Percentiles rank a stretch among this genome's conserved stretches.
Evolutionary conservation across 2,797 vertebrate species (phyloP).

Genomic region (Echiichthys vipera): DNA sequence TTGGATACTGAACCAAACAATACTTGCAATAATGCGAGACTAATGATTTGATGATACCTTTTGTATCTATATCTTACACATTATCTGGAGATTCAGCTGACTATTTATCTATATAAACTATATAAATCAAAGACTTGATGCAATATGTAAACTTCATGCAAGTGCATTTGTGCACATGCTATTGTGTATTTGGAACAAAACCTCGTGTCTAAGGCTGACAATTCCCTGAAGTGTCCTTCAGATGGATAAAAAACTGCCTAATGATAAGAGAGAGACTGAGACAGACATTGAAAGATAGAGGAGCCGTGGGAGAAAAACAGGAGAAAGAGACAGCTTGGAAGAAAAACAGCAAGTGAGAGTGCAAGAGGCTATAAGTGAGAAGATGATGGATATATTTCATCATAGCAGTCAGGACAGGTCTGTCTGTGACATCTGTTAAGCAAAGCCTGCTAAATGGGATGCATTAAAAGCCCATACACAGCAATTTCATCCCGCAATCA

Average conservation of each 20-base stretch:
- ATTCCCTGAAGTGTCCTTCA: slow-evolving; percentile 52
- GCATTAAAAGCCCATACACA: slow-evolving; percentile 83
- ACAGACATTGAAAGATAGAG: slow-evolving; percentile 43
- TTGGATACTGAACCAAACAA: not conserved
- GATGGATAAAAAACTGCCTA: slow-evolving; percentile 53
- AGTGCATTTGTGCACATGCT: slow-evolving; percentile 12
- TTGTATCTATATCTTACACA: not conserved
- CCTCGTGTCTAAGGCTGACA: slow-evolving; percentile 18
- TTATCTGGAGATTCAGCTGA: slow-evolving; percentile 4
- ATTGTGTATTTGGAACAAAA: slow-evolving; percentile 32
- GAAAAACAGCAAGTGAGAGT: slow-evolving; percentile 51
- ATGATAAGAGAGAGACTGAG: slow-evolving; percentile 41
- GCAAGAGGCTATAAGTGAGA: slow-evolving; percentile 70
- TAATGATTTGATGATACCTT: not conserved
- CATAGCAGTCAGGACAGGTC: slow-evolving; percentile 80
- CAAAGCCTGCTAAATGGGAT: slow-evolving; percentile 79
- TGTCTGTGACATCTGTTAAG: slow-evolving; percentile 82
- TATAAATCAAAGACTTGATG: slow-evolving; percentile 5
- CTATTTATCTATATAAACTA: not conserved
- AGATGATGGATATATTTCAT: slow-evolving; percentile 86
- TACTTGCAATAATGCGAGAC: not conserved
- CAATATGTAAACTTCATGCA: slow-evolving; percentile 15
- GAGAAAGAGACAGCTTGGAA: slow-evolving; percentile 48
- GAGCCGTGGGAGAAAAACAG: slow-evolving; percentile 52
- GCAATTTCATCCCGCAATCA: slow-evolving; percentile 79